phyloP scores from a whole-genome alignment of 2,888 invertebrate genomes.

The Fabriciana adippe region DNA sequence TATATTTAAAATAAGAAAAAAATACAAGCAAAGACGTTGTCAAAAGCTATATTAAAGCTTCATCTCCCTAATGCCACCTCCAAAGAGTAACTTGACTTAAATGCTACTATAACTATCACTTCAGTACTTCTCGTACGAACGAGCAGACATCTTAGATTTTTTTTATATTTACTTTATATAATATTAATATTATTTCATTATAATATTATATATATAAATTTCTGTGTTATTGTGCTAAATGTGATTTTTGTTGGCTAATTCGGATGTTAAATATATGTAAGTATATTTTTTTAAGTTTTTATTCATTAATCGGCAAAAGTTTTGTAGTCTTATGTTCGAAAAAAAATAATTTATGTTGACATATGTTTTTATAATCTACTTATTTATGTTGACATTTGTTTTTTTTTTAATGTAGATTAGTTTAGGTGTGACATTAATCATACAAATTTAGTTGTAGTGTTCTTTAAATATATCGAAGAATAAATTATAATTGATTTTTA shows the following conservation, averaged over 20 bases:
- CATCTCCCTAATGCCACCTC: slow-evolving; percentile 1
- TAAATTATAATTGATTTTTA: too few relatives aligned
- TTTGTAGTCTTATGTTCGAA: too few relatives aligned
- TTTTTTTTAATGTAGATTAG: too few relatives aligned
- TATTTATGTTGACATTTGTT: too few relatives aligned
- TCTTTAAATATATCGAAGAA: too few relatives aligned
- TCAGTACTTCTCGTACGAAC: slow-evolving; percentile 13
- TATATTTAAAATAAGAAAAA: not conserved
- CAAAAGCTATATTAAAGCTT: slow-evolving; percentile 2
- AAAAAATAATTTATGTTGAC: too few relatives aligned
- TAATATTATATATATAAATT: not conserved
- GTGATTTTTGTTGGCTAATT: not conserved
- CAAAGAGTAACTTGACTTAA: slow-evolving; percentile 7
- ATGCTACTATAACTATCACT: slow-evolving; percentile 6
- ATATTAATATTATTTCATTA: not conserved
- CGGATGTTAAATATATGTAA: slow-evolving; percentile 15
- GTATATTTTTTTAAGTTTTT: not conserved
- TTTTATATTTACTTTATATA: not conserved
- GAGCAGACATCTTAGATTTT: not conserved
- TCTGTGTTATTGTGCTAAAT: slow-evolving; percentile 5
- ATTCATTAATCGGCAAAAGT: too few relatives aligned
- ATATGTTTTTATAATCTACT: too few relatives aligned
- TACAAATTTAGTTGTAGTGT: too few relatives aligned
- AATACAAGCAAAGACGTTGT: not conserved
- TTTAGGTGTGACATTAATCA: too few relatives aligned